These are phyloP conservation scores for Tuta absoluta DNA, from an alignment of 2,888 invertebrate species.

Conservation along the genomic window DNA sequence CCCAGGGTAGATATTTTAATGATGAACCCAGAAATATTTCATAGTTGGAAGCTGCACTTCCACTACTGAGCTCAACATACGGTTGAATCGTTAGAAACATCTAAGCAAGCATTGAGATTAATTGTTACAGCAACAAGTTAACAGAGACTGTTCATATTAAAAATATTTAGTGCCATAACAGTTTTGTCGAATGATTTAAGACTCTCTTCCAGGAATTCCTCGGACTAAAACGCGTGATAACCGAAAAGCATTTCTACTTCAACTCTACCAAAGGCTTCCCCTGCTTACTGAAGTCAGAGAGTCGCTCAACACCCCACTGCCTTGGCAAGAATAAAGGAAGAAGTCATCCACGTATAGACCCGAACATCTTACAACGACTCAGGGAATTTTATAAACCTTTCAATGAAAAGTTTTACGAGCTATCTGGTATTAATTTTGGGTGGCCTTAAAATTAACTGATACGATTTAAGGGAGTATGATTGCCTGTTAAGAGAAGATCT, in stretches of 20 bases:
- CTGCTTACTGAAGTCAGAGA: slow-evolving; percentile 91
- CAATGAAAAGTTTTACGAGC: slow-evolving; percentile 91
- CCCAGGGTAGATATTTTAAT: too few species aligned
- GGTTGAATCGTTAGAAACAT: too few species aligned
- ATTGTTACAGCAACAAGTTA: slow-evolving; percentile 17
- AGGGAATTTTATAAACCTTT: slow-evolving; percentile 92
- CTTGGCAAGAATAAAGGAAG: slow-evolving; percentile 95
- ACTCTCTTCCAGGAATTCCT: slow-evolving; percentile 88
- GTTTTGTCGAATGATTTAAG: not conserved
- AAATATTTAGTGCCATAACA: not conserved
- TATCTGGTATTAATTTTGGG: slow-evolving; percentile 92
- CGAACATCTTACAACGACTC: slow-evolving; percentile 85
- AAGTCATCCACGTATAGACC: slow-evolving; percentile 91
- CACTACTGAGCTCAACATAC: too few species aligned
- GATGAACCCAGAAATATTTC: too few species aligned
- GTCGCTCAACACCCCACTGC: slow-evolving; percentile 89
- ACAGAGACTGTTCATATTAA: slow-evolving; percentile 16
- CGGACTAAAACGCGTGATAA: slow-evolving; percentile 90
- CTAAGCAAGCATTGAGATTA: too few species aligned
- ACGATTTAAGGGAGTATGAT: not conserved
- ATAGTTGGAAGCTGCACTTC: too few species aligned
- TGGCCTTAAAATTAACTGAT: slow-evolving; percentile 82
- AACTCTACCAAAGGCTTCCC: slow-evolving; percentile 96
- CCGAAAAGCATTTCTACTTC: slow-evolving; percentile 94
- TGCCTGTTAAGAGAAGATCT: not conserved